phyloP scores from a whole-genome alignment of 2,888 invertebrate species.

The Aricia artaxerxes region DNA sequence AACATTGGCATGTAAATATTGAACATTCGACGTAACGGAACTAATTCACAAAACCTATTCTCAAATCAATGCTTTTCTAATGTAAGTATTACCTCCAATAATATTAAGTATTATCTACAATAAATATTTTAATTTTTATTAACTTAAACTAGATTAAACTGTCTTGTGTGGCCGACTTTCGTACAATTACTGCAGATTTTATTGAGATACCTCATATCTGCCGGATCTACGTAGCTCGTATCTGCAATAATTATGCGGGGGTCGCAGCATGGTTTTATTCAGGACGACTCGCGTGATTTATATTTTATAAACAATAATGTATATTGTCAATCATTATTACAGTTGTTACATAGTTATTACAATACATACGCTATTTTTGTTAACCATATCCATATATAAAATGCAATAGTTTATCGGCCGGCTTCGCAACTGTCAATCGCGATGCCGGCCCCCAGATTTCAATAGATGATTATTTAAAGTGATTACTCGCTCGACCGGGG shows the following conservation, averaged over 20 bases:
- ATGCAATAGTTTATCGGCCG: slow-evolving; percentile 72
- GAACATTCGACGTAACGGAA: slow-evolving; percentile 39
- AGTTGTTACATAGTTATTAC: slow-evolving; percentile 75
- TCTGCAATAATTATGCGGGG: slow-evolving; percentile 36
- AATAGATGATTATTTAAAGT: slow-evolving; percentile 74
- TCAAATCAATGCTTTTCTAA: slow-evolving; percentile 67
- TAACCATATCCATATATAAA: slow-evolving; percentile 76
- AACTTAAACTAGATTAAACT: slow-evolving; percentile 39
- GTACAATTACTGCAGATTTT: slow-evolving; percentile 35
- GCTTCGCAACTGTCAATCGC: slow-evolving; percentile 44
- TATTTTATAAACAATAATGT: slow-evolving; percentile 55
- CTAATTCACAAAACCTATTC: slow-evolving; percentile 69
- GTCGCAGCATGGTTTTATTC: slow-evolving; percentile 41
- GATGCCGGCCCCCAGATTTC: slow-evolving; percentile 59
- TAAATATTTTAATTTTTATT: slow-evolving; percentile 61
- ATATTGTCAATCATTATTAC: slow-evolving; percentile 71
- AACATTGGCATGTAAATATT: slow-evolving; percentile 13
- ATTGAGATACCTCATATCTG: background rate
- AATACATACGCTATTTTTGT: slow-evolving; percentile 77
- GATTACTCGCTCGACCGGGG: slow-evolving; percentile 67
- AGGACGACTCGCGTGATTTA: slow-evolving; percentile 52
- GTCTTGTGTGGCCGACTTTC: slow-evolving; percentile 30
- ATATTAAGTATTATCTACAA: slow-evolving; percentile 76
- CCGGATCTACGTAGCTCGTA: background rate
- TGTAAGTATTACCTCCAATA: slow-evolving; percentile 77